Evolutionary conservation across 2,888 invertebrate species (phyloP), one percentile per base, ranked within the genome.

Genomic region (Chymomyza amoena): DNA sequence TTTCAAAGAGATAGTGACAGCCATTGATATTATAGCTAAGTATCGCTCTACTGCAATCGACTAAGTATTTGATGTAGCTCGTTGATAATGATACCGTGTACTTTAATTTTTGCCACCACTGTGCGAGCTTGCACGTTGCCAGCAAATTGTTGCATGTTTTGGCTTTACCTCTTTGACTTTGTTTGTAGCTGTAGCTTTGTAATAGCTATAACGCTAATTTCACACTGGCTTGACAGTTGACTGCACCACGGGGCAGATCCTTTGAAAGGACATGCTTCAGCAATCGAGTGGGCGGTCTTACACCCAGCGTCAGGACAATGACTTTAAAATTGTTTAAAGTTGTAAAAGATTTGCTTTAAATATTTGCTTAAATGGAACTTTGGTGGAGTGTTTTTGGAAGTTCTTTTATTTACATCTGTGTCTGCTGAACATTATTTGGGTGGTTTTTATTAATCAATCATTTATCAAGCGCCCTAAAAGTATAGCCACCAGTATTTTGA

Each of bases 221-320:
- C 72, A 70, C 81, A 71, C 75, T 75, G 75, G 60, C 78, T 78
- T 80, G 84, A 82, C 82, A 84, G 82, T 77, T 76, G 79, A 84
- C 84, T 85, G 73, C 72, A 72, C 66, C 71, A 72, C 62, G 64
- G 36, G 7, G 9, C 59, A 10, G 15, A 10, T 4, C 4, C 4
- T 2, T 0, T 13, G 7, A 1, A 20, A 32, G 39, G 18, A 25
- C 52, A 61, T 15, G 32, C 63, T 25, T 54, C 50, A 4, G 15
- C 20, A 54, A 18, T 15, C 54, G 7, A 16, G 54, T 20, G 16
- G 54, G 16, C 54, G 54, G 54, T 16, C 2, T 54, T 18, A 54
- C 54, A n/a, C 16, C 54, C 16, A 54, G 20, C 16, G 16, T 54
- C 4, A 54, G 54, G 54, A 15, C 16, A 18, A 18, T 16, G 54